Conservation (phyloP, 2,113 vertebrate species). For the Pionites leucogaster region DNA sequence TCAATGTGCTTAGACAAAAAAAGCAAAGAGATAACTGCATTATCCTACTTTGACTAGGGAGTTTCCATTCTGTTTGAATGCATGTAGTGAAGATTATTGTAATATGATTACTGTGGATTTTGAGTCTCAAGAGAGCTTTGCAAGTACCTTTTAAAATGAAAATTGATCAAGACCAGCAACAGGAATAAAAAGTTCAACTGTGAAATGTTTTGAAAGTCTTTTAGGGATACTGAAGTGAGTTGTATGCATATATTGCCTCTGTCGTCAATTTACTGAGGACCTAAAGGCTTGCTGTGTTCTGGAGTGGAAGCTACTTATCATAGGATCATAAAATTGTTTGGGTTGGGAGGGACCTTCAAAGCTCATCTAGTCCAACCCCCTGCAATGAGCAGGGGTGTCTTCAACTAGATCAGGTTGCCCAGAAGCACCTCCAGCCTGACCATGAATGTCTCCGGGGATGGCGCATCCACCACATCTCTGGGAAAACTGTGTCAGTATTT, state of each 20-base stretch:
- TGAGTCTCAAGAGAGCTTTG: background rate
- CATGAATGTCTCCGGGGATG: background rate
- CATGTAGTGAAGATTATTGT: background rate
- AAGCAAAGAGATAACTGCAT: background rate
- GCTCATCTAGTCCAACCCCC: background rate
- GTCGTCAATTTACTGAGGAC: background rate
- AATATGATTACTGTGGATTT: background rate
- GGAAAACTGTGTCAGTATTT: background rate
- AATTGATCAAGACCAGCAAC: background rate
- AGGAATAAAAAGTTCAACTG: background rate
- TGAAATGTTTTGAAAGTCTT: background rate
- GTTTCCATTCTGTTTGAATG: background rate
- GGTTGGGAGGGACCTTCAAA: background rate
- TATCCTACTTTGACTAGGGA: background rate
- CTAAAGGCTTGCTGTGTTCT: background rate
- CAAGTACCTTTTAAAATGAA: conserved; percentile 26
- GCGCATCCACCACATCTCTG: background rate
- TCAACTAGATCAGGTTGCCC: background rate
- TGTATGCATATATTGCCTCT: background rate
- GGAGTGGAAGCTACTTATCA: background rate
- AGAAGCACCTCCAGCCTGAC: background rate
- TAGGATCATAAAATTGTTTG: background rate
- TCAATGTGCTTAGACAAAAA: background rate
- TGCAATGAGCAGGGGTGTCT: background rate
- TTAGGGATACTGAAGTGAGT: background rate